These are phyloP conservation scores for Cerastis leucographa DNA, from an alignment of 2,888 invertebrate genomes.

Conservation along the genomic window DNA sequence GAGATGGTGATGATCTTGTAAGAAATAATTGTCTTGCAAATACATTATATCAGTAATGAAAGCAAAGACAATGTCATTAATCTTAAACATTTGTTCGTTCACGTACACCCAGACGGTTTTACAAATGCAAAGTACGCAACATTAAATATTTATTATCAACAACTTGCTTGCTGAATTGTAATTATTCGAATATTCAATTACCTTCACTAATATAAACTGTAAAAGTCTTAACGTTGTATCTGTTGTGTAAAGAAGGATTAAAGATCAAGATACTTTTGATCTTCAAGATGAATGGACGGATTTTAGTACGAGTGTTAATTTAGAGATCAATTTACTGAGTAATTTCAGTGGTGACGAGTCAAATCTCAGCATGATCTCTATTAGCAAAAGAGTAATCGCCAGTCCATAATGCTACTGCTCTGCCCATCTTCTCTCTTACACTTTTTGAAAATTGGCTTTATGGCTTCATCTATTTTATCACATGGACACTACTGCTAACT, in stretches of 20 bases:
- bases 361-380: not conserved
- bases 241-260: not conserved
- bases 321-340: not conserved
- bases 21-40: not conserved
- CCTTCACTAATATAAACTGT: constrained; percentile 18
- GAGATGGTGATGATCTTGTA: no score
- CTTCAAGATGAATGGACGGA: not conserved
- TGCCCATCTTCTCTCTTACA: not conserved
- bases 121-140: constrained; percentile 32
- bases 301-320: not conserved
- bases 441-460: not conserved
- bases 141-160: constrained; percentile 47
- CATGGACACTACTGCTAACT: not conserved
- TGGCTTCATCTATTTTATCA: not conserved
- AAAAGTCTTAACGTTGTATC: not conserved
- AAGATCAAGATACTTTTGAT: not conserved
- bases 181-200: constrained; percentile 39
- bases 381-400: not conserved
- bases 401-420: not conserved
- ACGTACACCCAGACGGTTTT: constrained; percentile 24
- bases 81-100: not conserved
- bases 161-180: constrained; percentile 6
- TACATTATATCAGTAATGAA: not conserved
- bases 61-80: not conserved
- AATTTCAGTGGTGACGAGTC: not conserved